phyloP scores from a whole-genome alignment of 1,140 invertebrate genomes.

The Plectus sambesii region DNA sequence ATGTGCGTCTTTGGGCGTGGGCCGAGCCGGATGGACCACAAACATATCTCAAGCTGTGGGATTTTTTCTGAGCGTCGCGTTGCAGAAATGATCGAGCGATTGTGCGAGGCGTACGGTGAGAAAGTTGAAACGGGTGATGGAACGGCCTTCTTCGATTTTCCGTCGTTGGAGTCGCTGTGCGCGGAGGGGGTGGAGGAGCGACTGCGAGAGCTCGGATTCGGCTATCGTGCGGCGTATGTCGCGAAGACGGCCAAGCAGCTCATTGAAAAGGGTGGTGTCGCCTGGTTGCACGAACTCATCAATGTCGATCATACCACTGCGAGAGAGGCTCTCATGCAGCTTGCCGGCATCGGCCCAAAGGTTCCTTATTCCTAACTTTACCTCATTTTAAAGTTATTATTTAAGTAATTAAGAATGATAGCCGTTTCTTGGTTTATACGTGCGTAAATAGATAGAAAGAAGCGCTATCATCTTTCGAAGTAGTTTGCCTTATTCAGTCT shows the following conservation, averaged over 20 bases:
- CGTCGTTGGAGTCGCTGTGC: slow-evolving; percentile 58
- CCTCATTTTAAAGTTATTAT: background rate
- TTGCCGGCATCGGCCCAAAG: slow-evolving; percentile 30
- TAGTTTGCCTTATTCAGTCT: slow-evolving; percentile 32
- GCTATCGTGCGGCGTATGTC: slow-evolving; percentile 79
- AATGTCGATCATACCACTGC: too few relatives aligned
- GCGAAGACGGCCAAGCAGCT: slow-evolving; percentile 60
- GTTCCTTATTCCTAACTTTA: slow-evolving; percentile 21
- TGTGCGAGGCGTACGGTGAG: slow-evolving; percentile 68
- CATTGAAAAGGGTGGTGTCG: slow-evolving; percentile 56
- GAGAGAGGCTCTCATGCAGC: too few relatives aligned
- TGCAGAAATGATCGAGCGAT: slow-evolving; percentile 71
- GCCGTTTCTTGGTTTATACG: background rate
- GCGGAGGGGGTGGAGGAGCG: slow-evolving; percentile 56
- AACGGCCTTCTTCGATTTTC: slow-evolving; percentile 65
- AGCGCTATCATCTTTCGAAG: background rate
- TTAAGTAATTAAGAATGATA: slow-evolving; percentile 8
- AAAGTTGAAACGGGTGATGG: slow-evolving; percentile 60
- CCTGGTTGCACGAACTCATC: slow-evolving; percentile 1
- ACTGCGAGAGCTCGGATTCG: slow-evolving; percentile 60
- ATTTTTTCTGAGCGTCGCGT: too few relatives aligned
- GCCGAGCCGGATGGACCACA: too few relatives aligned
- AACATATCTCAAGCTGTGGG: too few relatives aligned
- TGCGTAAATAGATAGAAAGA: background rate
- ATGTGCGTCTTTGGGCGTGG: too few relatives aligned